Evolutionary conservation across 2,888 invertebrate species (phyloP), one percentile per base, ranked within the genome.

Genomic region (Heteropelma amictum): DNA sequence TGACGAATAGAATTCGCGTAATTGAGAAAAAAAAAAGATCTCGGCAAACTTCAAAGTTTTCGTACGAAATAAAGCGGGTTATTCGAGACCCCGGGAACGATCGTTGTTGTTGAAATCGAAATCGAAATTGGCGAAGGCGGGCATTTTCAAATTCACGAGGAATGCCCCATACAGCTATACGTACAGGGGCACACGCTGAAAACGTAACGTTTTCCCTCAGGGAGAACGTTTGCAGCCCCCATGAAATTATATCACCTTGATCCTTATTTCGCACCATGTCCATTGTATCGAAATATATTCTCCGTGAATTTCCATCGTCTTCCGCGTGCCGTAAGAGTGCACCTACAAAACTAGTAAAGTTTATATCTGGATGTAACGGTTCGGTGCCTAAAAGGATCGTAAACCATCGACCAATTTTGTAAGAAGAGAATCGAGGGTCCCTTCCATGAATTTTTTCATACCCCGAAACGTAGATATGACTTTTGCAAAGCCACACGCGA

Each of bases 201-300:
- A 23, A 38, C 17, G 26, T 35, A 49, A 33, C 60, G 40, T 60
- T 71, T 58, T 17, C 49, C 21, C 40, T 21, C 47, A 6, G 33
- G 51, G 42, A 23, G n/a, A 53, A 40, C 14, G 19, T 40, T 56
- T n/a, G n/a, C n/a, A 23, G 35, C 28, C 28, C 30, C 64, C 30
- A 51, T 60, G 58, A 60, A 58, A 72, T 65, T 60, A 51, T 58
- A 58, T 30, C 35, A 58, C 51, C 56, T 51, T n/a, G 65, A 65
- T 40, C 40, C 42, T 51, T 33, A 23, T 17, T 40, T 49, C 6
- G 49, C 51, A 45, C 54, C 26, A 23, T 30, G 6, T 26, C 42
- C 60, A 21, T 8, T 8, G 33, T 23, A 23, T 14, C 10, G 19
- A 10, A 21, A 7, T 7, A 14, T 33, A 17, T 19, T 53, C 14